phyloP scores from a whole-genome alignment of 2,113 vertebrate genomes.

The Podarcis cretensis region DNA sequence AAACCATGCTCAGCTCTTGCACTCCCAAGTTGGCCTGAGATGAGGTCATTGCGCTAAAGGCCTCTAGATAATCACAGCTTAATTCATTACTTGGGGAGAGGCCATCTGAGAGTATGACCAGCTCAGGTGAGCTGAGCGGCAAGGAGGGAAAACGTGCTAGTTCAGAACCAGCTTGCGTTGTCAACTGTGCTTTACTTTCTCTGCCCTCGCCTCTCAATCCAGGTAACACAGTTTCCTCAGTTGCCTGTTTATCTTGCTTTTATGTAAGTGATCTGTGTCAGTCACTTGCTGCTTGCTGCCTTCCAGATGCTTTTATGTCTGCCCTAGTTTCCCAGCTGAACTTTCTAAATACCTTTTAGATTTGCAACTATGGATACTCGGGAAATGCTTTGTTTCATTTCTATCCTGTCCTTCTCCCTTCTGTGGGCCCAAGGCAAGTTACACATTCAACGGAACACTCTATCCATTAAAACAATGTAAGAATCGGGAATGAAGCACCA shows the following conservation, averaged over 20 bases:
- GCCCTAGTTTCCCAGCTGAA: constrained; percentile 3
- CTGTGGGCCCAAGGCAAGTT: neutral
- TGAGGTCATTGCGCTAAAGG: constrained; percentile 3
- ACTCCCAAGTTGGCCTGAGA: neutral
- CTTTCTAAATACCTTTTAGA: neutral
- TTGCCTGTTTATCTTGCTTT: neutral
- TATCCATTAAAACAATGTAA: neutral
- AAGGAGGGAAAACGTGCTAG: neutral
- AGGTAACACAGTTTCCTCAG: neutral
- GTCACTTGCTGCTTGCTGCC: neutral
- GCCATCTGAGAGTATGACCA: neutral
- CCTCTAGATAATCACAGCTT: constrained; percentile 30
- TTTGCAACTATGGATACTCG: neutral
- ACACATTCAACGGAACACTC: neutral
- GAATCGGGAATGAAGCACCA: neutral
- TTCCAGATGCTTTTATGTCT: neutral
- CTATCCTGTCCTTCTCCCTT: neutral
- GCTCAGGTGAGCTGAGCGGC: neutral
- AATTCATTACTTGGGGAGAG: constrained; percentile 7
- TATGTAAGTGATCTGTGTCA: neutral
- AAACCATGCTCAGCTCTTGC: neutral
- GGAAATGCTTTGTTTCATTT: neutral
- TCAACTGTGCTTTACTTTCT: neutral
- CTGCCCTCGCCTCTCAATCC: neutral
- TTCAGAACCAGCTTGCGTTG: neutral